Conservation (phyloP, 2,888 invertebrate genomes). For the Rapana venosa region DNA sequence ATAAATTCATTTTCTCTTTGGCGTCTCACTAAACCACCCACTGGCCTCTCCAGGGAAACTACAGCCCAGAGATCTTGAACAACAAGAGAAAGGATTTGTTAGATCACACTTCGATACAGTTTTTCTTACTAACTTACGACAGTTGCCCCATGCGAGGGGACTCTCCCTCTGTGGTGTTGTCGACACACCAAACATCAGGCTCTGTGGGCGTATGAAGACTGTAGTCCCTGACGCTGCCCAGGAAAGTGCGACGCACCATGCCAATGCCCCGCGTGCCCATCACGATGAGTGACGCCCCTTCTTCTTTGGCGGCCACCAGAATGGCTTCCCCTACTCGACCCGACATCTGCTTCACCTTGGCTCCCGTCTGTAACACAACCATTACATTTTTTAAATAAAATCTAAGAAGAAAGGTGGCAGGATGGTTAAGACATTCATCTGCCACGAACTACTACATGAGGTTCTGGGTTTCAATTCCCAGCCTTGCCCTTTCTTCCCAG, state of each 20-base stretch:
- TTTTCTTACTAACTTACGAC: too few relatives aligned
- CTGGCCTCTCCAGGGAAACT: too few relatives aligned
- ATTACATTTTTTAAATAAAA: neutral
- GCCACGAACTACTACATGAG: too few relatives aligned
- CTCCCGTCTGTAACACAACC: conserved; percentile 50
- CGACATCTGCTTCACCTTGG: conserved; percentile 58
- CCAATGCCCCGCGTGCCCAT: conserved; percentile 59
- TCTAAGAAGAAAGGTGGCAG: too few relatives aligned
- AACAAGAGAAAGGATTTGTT: neutral
- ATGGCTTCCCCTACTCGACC: conserved; percentile 57
- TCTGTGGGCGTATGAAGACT: conserved; percentile 55
- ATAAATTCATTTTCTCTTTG: too few relatives aligned
- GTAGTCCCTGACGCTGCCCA: conserved; percentile 61
- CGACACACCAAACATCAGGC: conserved; percentile 57
- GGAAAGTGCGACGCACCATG: conserved; percentile 54
- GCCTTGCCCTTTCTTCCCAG: too few relatives aligned
- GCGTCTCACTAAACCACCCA: too few relatives aligned
- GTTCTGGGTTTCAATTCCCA: too few relatives aligned
- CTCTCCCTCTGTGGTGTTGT: neutral
- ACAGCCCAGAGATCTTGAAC: neutral
- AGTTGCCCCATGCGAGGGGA: too few relatives aligned
- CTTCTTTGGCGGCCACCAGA: conserved; percentile 51
- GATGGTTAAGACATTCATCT: too few relatives aligned
- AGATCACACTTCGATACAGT: neutral
- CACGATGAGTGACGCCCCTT: conserved; percentile 52